Evolutionary conservation across 2,888 invertebrate species (phyloP).

Genomic region (Galeruca laticollis): DNA sequence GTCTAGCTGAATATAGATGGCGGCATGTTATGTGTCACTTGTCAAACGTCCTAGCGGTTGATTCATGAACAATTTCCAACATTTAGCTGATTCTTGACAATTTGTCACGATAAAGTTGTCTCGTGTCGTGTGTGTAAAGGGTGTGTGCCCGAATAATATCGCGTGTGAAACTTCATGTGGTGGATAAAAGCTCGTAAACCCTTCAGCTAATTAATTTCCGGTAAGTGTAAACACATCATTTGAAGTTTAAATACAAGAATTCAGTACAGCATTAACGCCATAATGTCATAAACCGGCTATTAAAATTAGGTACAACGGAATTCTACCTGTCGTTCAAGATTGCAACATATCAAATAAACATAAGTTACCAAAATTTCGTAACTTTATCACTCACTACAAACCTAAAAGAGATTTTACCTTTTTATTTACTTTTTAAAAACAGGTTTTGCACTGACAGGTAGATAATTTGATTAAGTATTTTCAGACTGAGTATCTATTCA

Average conservation of each 20-base stretch:
- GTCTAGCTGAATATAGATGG: conserved; percentile 10
- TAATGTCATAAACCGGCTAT: conserved; percentile 38
- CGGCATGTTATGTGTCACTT: not conserved
- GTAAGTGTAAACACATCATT: conserved; percentile 48
- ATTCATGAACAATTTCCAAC: conserved; percentile 30
- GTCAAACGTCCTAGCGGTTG: conserved; percentile 28
- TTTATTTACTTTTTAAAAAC: conserved; percentile 26
- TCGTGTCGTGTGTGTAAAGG: conserved; percentile 56
- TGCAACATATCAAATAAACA: conserved; percentile 26
- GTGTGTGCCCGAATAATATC: conserved; percentile 58
- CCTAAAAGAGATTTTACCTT: conserved; percentile 30
- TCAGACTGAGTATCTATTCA: not conserved
- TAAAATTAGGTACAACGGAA: conserved; percentile 14
- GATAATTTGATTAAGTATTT: conserved; percentile 23
- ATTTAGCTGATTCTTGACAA: conserved; percentile 54
- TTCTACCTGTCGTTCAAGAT: conserved; percentile 25
- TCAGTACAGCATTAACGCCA: conserved; percentile 47
- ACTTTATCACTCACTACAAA: conserved; percentile 25
- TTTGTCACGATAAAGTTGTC: conserved; percentile 55
- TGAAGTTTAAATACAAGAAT: not conserved
- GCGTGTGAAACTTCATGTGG: conserved; percentile 60
- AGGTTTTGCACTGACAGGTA: conserved; percentile 25
- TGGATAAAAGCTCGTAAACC: conserved; percentile 55
- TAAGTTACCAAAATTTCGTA: conserved; percentile 30
- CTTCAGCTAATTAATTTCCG: conserved; percentile 49